Evolutionary conservation across 2,113 vertebrate genomes (phyloP), one percentile per base, ranked within the genome.

Genomic region (Poeciliopsis retropinna): DNA sequence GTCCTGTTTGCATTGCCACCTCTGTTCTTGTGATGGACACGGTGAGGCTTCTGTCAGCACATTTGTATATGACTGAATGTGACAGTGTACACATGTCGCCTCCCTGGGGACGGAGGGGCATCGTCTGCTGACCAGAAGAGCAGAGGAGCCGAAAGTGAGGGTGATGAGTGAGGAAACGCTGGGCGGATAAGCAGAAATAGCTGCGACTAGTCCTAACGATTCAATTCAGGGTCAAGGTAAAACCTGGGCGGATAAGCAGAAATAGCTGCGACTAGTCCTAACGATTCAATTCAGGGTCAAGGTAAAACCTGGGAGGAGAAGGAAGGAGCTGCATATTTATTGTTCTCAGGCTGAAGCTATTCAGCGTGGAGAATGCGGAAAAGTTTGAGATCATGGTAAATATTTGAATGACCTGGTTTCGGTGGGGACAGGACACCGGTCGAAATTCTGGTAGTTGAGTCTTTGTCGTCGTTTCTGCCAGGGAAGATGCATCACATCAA

Each of bases 61-160:
- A 54, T 81, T 76, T 72, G 84, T 91, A 89, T 82, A 54, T 87
- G 81, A 88, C 83, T 67, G 75, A 80, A 79, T 81, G 81, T 90
- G 90, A 91, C 92, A 86, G 81, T 75, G 79, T 88, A 88, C 85
- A 90, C 91, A 93, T 90, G 89, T 87, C 64, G 1, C 70, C 87
- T 88, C 86, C 83, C 72, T n/a, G 78, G 85, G 86, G 83, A 85
- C 31, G 68, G 70, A 80, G 63, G 72, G 76, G 64, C 70, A 73
- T 84, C 69, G 70, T 83, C 81, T 87, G 85, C 67, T 2, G 60
- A 85, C 85, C 70, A 76, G 71, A 80, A 60, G 57, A 71, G 13
- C 62, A 65, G 65, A 67, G 65, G 34, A 51, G n/a, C 27, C 0
- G 12, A 57, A 37, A 57, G 51, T 57, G 22, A 65, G 65, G 77